Base-by-base conservation (phyloP, 2,888 invertebrate genomes). In the Aphidius colemani region DNA sequence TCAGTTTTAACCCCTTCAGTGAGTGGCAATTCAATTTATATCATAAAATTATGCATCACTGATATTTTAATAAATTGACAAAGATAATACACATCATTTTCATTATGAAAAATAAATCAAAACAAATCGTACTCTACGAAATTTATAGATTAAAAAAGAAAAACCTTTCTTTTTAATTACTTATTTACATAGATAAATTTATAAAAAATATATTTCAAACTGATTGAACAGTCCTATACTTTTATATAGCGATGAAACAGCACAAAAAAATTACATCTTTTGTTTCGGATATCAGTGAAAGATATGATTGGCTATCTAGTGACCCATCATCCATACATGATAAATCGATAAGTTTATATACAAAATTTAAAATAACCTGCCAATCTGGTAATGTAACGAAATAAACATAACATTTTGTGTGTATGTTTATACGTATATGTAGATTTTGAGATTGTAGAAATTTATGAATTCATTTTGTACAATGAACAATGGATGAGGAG, bases 11-110 rank as follows among this genome's bases (percentile, higher is more conserved):
- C 44, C 49, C n/a, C 43, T 57, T 56, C 51, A 51, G 57, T 39
- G n/a, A n/a, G 18, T n/a, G 67, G 69, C 72, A 77, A 78, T 79
- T 78, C 76, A 76, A 79, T 77, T 75, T 73, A 74, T 76, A 79
- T 79, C 77, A 76, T 57, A 72, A 76, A 78, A 79, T 79, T 79
- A 78, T 75, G 30, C 30, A 30, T 30, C 2, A 18, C 13, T 18
- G 2, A 1, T 18, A 18, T 30, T 30, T 30, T 30, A 30, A 30
- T 30, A 30, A 30, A 30, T 30, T 30, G 30, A 30, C 30, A 30
- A 30, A 30, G 30, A 30, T 3, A 30, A 5, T 30, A 30, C 30
- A 5, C 30, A 30, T 30, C 3, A 30, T 30, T 30, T 30, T 30
- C 5, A 30, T 5, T 30, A 30, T 30, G 5, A 30, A 30, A 30